Evolutionary conservation across 2,797 vertebrate genomes (phyloP), one percentile per base, ranked within the genome.

Genomic region (Pangasius mekongensis): DNA sequence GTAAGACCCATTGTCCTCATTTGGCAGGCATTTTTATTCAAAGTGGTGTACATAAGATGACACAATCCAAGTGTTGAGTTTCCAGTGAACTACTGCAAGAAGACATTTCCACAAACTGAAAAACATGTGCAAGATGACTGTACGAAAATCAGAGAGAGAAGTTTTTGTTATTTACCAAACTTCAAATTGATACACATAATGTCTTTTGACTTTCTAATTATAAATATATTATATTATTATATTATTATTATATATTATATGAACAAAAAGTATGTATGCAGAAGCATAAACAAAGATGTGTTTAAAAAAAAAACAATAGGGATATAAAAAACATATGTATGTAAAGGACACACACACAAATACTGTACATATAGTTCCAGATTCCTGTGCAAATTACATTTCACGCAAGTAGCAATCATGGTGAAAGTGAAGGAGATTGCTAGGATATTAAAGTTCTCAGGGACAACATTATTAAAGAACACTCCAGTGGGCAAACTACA

Each of bases 1-100:
- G 47, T 24, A 24, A 36, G 47, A 84, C 18, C 7, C 1, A 54
- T 20, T 84, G 62, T 49, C n/a, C 64, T 69, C 83, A 84, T 84
- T 69, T 69, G 64, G 64, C 47, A 54, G 64, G 18, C n/a, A 30
- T 52, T 67, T 67, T 84, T 82, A 82, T 82, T 43, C 58, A 43
- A 18, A 64, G 80, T 47, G 80, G 80, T 3, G 24, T 83, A 83
- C 3, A 43, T n/a, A 36, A 84, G 47, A 69, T 64, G 47, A 84
- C 13, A 33, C 43, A 54, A 33, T 52, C 18, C 82, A 52, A 24
- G 82, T 67, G 62, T 62, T 82, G 80, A 82, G 58, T 69, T 84
- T 67, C 11, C 43, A 69, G 18, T 84, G 64, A 30, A 52, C 62
- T 67, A 49, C 62, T 67, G 43, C 16, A 49, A 84, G 47, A 52